Base-by-base conservation (phyloP, 2,888 invertebrate species). In the Nomada fabriciana region DNA sequence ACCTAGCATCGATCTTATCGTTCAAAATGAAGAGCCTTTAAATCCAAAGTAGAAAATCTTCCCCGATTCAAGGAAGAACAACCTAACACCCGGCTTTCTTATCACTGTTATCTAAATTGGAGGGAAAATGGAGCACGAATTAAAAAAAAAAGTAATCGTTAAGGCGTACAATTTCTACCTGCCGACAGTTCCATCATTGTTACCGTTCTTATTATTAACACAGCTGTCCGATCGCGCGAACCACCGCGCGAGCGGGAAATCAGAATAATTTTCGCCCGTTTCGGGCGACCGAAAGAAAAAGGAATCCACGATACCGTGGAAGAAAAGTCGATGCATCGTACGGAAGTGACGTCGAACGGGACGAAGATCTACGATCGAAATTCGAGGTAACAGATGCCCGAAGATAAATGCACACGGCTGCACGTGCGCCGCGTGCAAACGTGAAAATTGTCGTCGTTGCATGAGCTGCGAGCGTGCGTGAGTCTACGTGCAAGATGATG, bases 391-490 rank as follows among this genome's bases (percentile, higher is more conserved):
- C 68, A 63, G 80, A 80, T 80, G 78, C 50, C 43, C 68, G 42
- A 59, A 69, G 73, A 81, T 81, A 81, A 81, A 78, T 18, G 68
- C 68, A 67, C 71, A 65, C 20, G 65, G 20, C 42, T 59, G 78
- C 78, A 69, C 80, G 80, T 81, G 80, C 78, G 47, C 68, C 42
- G 80, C 68, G 78, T 80, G 79, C 78, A 72, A 71, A 80, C 72
- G 78, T 36, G 80, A 73, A 78, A 81, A 78, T 81, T 52, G 72
- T 68, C 63, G 73, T 72, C 47, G 80, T 20, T 50, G 80, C 43
- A 71, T 50, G 55, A 69, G 65, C 52, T 47, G 55, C 53, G 53
- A 71, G 68, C 59, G 75, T 74, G 74, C 79, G 79, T 74, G 81
- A 65, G 74, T 50, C 43, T 65, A 65, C 65, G 69, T 74, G 74